Base-by-base conservation (phyloP, 2,113 vertebrate species). In the Heteronetta atricapilla region DNA sequence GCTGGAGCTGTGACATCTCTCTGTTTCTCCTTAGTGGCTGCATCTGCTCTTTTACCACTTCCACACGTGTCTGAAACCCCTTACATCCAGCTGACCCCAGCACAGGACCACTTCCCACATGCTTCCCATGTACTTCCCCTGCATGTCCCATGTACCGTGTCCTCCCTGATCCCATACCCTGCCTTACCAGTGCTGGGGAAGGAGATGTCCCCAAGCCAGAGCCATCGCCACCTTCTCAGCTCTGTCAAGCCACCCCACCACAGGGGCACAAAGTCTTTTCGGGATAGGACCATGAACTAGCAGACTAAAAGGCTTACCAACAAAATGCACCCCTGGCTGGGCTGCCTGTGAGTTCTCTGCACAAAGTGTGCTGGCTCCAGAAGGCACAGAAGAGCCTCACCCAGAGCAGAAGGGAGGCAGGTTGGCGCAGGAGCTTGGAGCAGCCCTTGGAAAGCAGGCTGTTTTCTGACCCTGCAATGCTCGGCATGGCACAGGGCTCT, bases 51-150 rank as follows among this genome's bases (percentile, higher is more conserved):
- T 53, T 53, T 46, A 29, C 31, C 50, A 26, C 31, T 62, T 67
- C 44, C 34, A 11, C 0, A 0, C 34, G 28, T 40, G 20, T n/a
- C 44, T 83, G 59, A 66, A 50, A 50, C 7, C 60, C 5, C 46
- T 79, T 52, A 33, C 2, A 7, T 8, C 44, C 1, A 6, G 9
- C 38, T 11, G 4, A 21, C 1, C 10, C 20, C 2, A 1, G 40
- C 29, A 59, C 31, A 63, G 28, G 23, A 6, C 28, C 42, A 26
- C 25, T 55, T 64, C 59, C n/a, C 33, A 34, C 1, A 1, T 40
- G 29, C 38, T 59, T 64, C 55, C 36, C 33, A 34, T 1, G 1
- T 20, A 20, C 11, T 40, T 12, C 36, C 62, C 36, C 13, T 52
- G 13, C 13, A 25, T 52, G 70, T 11, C 9, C 20, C 22, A 25